Conservation (phyloP, 2,113 vertebrate genomes). For the Dicaeum eximium region DNA sequence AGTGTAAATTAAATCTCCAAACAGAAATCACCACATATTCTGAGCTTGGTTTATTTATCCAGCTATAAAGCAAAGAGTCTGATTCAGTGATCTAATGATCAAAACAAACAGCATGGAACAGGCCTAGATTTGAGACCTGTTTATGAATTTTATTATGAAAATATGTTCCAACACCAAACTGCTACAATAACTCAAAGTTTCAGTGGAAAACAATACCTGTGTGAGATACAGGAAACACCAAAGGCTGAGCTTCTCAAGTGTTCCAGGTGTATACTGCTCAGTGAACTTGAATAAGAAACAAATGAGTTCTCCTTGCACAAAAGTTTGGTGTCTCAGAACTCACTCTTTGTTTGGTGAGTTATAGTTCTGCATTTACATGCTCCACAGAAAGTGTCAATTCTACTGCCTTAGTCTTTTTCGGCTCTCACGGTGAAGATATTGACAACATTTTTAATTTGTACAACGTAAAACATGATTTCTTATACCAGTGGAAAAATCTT, state of each 20-base stretch:
- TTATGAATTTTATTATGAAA: not conserved
- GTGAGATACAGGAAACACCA: not conserved
- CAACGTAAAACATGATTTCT: not conserved
- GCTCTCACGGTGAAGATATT: not conserved
- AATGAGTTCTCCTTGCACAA: not conserved
- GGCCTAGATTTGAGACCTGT: not conserved
- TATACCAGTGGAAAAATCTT: not conserved
- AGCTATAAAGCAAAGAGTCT: not conserved
- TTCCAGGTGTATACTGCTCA: not conserved
- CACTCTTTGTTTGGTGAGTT: not conserved
- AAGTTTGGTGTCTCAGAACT: not conserved
- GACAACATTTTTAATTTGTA: rapidly evolving
- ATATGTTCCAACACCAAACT: not conserved
- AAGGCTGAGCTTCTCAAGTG: not conserved
- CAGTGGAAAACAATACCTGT: not conserved
- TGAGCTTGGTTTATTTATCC: not conserved
- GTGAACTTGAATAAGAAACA: not conserved
- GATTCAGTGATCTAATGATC: not conserved
- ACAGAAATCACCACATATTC: not conserved
- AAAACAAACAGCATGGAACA: not conserved
- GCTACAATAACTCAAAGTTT: not conserved
- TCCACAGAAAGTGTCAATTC: not conserved
- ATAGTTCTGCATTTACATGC: not conserved
- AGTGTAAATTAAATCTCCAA: not conserved
- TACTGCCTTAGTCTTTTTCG: not conserved